Percentiles rank a stretch among this genome's conserved stretches.
Evolutionary conservation across 2,888 invertebrate genomes (phyloP).

Genomic region (Drosophila melanosoma): DNA sequence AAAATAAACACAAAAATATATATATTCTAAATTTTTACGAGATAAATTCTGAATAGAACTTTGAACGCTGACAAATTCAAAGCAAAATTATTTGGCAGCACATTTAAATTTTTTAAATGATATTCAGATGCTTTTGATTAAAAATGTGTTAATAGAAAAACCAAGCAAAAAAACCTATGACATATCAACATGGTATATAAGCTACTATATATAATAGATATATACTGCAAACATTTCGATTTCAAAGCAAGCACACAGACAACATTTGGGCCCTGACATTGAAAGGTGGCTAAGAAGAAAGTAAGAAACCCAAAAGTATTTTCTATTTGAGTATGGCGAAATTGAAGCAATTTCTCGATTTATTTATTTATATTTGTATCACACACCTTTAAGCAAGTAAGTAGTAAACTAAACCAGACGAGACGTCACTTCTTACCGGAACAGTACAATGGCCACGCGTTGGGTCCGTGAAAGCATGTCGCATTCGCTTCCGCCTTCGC

Average conservation of each 20-base stretch:
- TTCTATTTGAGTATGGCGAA: slow-evolving; percentile 28
- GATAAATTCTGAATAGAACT: background rate
- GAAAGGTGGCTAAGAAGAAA: slow-evolving; percentile 22
- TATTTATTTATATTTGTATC: background rate
- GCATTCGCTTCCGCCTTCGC: slow-evolving; percentile 17
- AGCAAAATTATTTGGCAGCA: slow-evolving; percentile 36
- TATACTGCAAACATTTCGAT: slow-evolving; percentile 5
- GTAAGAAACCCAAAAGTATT: slow-evolving; percentile 20
- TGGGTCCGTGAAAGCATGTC: slow-evolving; percentile 52
- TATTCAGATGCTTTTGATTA: slow-evolving; percentile 35
- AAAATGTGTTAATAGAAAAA: slow-evolving; percentile 25
- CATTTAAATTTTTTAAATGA: slow-evolving; percentile 36
- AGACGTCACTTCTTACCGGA: slow-evolving; percentile 62
- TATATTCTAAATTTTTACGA: slow-evolving; percentile 1
- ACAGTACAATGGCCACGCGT: slow-evolving; percentile 56
- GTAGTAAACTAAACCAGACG: slow-evolving; percentile 1
- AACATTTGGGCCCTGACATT: slow-evolving; percentile 62
- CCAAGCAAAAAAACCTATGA: slow-evolving; percentile 44
- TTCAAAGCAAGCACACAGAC: slow-evolving; percentile 16
- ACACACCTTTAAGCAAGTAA: background rate
- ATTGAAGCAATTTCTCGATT: slow-evolving; percentile 35
- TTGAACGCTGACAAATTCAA: slow-evolving; percentile 8
- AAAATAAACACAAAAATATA: background rate
- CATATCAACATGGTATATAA: slow-evolving; percentile 12
- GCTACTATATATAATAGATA: background rate